These are phyloP conservation scores for Dascyllus trimaculatus DNA, from an alignment of 2,113 vertebrate species.

Conservation along the genomic window DNA sequence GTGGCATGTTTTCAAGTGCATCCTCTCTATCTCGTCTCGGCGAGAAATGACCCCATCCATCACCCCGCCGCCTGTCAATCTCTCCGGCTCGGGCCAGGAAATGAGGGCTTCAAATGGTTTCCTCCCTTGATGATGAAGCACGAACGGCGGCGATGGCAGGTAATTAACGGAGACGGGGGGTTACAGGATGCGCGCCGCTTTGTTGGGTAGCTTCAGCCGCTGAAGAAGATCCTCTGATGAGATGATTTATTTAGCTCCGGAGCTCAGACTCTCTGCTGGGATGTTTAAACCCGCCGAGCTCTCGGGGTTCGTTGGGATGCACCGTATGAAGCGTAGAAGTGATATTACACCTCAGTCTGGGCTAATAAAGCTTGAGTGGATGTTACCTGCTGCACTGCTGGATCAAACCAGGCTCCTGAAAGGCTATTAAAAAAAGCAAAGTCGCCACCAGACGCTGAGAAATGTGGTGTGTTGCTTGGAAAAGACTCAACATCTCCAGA, in stretches of 20 bases:
- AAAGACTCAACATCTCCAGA: too few relatives aligned
- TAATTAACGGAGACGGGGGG: slow-evolving; percentile 60
- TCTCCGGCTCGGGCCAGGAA: slow-evolving; percentile 50
- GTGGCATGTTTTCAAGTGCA: slow-evolving; percentile 28
- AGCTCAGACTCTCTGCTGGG: background rate
- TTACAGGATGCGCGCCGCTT: slow-evolving; percentile 45
- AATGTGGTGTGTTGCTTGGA: too few relatives aligned
- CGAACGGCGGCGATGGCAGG: slow-evolving; percentile 27
- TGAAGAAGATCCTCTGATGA: background rate
- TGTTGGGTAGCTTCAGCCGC: slow-evolving; percentile 11
- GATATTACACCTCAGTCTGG: too few relatives aligned
- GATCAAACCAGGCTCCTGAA: too few relatives aligned
- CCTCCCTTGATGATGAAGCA: slow-evolving; percentile 59
- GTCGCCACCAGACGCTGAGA: too few relatives aligned
- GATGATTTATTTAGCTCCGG: background rate
- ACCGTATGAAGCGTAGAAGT: too few relatives aligned
- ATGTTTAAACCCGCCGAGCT: background rate
- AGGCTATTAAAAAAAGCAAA: too few relatives aligned
- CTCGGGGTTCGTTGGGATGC: background rate
- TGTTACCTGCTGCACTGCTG: too few relatives aligned
- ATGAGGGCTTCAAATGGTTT: slow-evolving; percentile 56
- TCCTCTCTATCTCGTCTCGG: slow-evolving; percentile 28
- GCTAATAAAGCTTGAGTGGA: too few relatives aligned
- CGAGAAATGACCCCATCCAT: slow-evolving; percentile 42
- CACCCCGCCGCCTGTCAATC: slow-evolving; percentile 45